Conservation (phyloP, 2,797 vertebrate genomes). For the Aeoliscus strigatus region DNA sequence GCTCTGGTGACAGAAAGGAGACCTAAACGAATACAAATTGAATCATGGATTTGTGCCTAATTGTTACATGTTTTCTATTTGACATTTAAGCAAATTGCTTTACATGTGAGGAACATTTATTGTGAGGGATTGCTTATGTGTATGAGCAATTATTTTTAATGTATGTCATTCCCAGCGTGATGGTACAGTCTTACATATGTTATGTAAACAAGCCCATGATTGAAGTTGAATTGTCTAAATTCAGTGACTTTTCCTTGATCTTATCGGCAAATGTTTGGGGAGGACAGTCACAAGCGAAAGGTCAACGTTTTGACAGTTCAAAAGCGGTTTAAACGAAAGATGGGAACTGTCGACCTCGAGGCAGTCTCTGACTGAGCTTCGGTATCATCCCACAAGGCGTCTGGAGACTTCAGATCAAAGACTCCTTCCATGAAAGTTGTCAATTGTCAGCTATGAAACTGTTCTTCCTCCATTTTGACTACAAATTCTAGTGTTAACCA, state of each 20-base stretch:
- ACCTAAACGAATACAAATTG: slow-evolving; percentile 73
- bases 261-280: slow-evolving; percentile 34
- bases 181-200: slow-evolving; percentile 84
- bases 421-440: slow-evolving; percentile 47
- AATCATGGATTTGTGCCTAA: slow-evolving; percentile 84
- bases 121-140: slow-evolving; percentile 80
- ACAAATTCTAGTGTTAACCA: slow-evolving; percentile 50
- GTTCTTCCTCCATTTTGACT: slow-evolving; percentile 60
- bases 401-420: slow-evolving; percentile 55
- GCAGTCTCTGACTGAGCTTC: slow-evolving; percentile 40
- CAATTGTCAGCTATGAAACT: slow-evolving; percentile 51
- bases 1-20: slow-evolving; percentile 64
- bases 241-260: slow-evolving; percentile 52
- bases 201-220: slow-evolving; percentile 77
- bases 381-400: slow-evolving; percentile 40
- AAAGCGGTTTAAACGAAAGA: slow-evolving; percentile 50
- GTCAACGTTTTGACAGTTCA: slow-evolving; percentile 55
- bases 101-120: slow-evolving; percentile 80
- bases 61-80: slow-evolving; percentile 83
- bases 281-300: slow-evolving; percentile 34
- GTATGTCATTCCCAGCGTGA: slow-evolving; percentile 83
- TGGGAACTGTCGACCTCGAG: slow-evolving; percentile 46
- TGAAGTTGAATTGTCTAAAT: slow-evolving; percentile 69
- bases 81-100: slow-evolving; percentile 82
- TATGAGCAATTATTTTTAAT: slow-evolving; percentile 80